Base-by-base conservation (phyloP, 2,797 vertebrate genomes). In the Acrossocheilus wenchowensis region DNA sequence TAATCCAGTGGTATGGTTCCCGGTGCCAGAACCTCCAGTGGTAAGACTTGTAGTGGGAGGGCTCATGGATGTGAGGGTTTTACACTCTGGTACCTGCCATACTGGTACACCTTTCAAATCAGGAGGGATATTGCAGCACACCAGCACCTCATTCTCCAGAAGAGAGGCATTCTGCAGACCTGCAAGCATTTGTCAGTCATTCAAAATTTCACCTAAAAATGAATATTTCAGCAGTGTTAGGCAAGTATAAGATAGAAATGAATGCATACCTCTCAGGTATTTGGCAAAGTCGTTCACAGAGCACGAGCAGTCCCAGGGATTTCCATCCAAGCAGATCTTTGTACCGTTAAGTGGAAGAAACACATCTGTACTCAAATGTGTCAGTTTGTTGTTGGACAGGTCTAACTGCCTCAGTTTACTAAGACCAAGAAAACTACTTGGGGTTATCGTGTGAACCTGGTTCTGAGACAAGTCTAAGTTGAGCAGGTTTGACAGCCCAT, bases 241-340 rank as follows among this genome's bases (percentile, higher is more conserved):
- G 69, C 3, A 77, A 62, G 41, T 48, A 64, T 9, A 23, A 34
- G 10, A 73, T 19, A 21, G n/a, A 68, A 68, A 52, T 77, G 0
- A 50, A 79, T 21, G 41, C 52, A 86, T 73, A 89, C 89, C 86
- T 90, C 64, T 89, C 68, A 91, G 23, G 39, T 72, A 87, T 48
- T 41, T 30, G 2, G 85, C 74, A 72, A 88, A 87, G 64, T 91
- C 62, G 0, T 60, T 48, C 68, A 84, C 72, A 21, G 83, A 73
- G 10, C 95, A 96, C 0, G 94, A 94, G 39, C 95, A 96, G 87
- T 92, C 83, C 96, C 96, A 96, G 0, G 94, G 95, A 86, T 96
- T 96, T 71, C 91, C 86, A 0, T 93, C 82, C 0, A 96, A 90
- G 34, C 80, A 80, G 66, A 96, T 77, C 48, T 73, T 89, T 19